Evolutionary conservation across 2,888 invertebrate species (phyloP).

Genomic region (Anthoptus insignis): DNA sequence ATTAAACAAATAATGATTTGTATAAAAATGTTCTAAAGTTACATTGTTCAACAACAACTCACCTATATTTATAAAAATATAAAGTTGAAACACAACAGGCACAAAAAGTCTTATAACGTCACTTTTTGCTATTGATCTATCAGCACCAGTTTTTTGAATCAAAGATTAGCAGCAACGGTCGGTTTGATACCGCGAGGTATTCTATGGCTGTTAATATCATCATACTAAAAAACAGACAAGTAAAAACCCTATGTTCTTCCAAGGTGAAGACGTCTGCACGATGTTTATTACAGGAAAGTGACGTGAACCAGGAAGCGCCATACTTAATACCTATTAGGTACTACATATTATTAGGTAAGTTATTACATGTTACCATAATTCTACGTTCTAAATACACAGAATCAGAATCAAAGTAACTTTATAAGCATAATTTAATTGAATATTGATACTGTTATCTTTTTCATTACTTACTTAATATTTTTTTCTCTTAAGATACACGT

Average conservation of each 20-base stretch:
- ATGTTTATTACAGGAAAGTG: conserved; percentile 78
- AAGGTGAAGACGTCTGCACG: conserved; percentile 81
- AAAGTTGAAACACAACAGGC: conserved; percentile 38
- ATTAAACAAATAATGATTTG: too few relatives aligned
- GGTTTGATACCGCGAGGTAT: conserved; percentile 79
- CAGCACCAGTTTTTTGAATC: conserved; percentile 62
- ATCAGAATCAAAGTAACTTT: too few relatives aligned
- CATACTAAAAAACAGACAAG: conserved; percentile 70
- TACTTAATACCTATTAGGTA: conserved; percentile 16
- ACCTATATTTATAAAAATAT: conserved; percentile 30
- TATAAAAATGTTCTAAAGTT: too few relatives aligned
- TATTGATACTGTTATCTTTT: too few relatives aligned
- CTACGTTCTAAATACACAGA: too few relatives aligned
- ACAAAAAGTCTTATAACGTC: conserved; percentile 70
- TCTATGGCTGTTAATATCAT: conserved; percentile 79
- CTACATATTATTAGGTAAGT: too few relatives aligned
- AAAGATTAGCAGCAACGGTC: conserved; percentile 69
- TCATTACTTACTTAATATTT: too few relatives aligned
- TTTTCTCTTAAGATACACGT: too few relatives aligned
- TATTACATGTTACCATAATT: too few relatives aligned
- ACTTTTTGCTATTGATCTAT: conserved; percentile 67
- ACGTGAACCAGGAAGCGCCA: conserved; percentile 73
- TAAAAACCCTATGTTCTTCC: conserved; percentile 77
- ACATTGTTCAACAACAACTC: too few relatives aligned
- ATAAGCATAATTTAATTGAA: too few relatives aligned